Percentiles rank a stretch among this genome's conserved stretches.
Evolutionary conservation across 1,140 invertebrate species (phyloP).

Genomic region (Belonocnema kinseyi): DNA sequence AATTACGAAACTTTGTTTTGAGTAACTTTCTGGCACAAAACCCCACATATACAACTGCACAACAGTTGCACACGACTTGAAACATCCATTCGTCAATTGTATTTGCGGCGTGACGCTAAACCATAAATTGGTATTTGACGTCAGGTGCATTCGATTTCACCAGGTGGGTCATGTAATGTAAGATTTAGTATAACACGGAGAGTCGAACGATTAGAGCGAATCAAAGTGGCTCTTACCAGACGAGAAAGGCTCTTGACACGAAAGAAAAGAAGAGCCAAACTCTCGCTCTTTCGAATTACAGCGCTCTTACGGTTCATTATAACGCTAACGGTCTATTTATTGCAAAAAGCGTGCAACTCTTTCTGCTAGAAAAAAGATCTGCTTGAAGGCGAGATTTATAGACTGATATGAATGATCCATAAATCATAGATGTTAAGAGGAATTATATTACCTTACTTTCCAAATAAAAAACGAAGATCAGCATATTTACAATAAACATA

Average conservation of each 20-base stretch:
- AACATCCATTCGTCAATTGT: conserved; percentile 6
- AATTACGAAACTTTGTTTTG: conserved; percentile 25
- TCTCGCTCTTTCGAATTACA: conserved; percentile 21
- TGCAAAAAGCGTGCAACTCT: conserved; percentile 21
- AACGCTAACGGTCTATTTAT: conserved; percentile 24
- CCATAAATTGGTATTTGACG: not conserved
- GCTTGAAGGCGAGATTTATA: not conserved
- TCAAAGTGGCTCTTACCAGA: conserved; percentile 9
- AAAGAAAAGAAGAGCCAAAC: conserved; percentile 28
- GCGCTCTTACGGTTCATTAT: conserved; percentile 7
- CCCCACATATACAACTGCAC: not conserved
- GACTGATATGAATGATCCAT: not conserved
- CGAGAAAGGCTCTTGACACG: not conserved
- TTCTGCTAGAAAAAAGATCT: not conserved
- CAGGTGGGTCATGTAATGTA: conserved; percentile 11
- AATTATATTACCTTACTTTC: not conserved
- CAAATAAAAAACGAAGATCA: not conserved
- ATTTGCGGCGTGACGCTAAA: not conserved
- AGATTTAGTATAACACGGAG: conserved; percentile 11
- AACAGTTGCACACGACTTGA: not conserved
- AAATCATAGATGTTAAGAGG: not conserved
- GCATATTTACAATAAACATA: no score
- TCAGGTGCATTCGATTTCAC: conserved; percentile 16
- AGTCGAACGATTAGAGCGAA: conserved; percentile 13
- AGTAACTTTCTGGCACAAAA: conserved; percentile 22